Conservation (phyloP, 2,797 vertebrate species). For the Pangasius mekongensis region DNA sequence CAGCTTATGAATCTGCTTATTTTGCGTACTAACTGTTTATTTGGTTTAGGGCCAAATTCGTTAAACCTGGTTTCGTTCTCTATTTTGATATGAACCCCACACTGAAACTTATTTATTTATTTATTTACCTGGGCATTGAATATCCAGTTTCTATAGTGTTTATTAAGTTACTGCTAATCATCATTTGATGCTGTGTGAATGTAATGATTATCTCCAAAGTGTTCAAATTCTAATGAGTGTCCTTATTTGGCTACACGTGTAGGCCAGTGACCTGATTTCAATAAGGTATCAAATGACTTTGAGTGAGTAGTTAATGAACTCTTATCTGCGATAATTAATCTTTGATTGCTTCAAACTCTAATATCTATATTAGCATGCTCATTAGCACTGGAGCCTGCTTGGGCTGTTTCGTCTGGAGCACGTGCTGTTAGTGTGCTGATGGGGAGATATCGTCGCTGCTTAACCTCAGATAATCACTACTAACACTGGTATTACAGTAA, state of each 20-base stretch:
- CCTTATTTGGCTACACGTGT: constrained; percentile 57
- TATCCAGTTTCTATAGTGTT: constrained; percentile 6
- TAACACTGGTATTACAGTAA: neutral
- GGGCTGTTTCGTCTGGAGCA: constrained; percentile 38
- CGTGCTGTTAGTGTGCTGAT: constrained; percentile 43
- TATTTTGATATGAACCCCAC: neutral
- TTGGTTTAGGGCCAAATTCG: neutral
- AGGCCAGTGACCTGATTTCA: constrained; percentile 59
- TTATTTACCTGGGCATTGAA: neutral
- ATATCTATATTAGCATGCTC: constrained; percentile 62
- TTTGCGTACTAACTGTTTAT: neutral
- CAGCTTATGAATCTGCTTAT: neutral
- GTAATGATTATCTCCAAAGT: constrained; percentile 40
- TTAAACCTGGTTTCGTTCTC: neutral
- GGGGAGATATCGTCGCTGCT: constrained; percentile 26
- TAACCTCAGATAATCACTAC: constrained; percentile 12
- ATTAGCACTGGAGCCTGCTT: constrained; percentile 50
- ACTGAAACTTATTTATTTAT: neutral
- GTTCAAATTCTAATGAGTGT: constrained; percentile 49
- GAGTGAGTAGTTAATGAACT: constrained; percentile 64
- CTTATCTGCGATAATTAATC: constrained; percentile 64
- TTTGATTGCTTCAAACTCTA: constrained; percentile 60
- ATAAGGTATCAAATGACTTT: constrained; percentile 61
- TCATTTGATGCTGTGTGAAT: constrained; percentile 4
- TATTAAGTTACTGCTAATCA: constrained; percentile 18